Evolutionary conservation across 2,113 vertebrate species (phyloP).

Genomic region (Equus przewalskii): DNA sequence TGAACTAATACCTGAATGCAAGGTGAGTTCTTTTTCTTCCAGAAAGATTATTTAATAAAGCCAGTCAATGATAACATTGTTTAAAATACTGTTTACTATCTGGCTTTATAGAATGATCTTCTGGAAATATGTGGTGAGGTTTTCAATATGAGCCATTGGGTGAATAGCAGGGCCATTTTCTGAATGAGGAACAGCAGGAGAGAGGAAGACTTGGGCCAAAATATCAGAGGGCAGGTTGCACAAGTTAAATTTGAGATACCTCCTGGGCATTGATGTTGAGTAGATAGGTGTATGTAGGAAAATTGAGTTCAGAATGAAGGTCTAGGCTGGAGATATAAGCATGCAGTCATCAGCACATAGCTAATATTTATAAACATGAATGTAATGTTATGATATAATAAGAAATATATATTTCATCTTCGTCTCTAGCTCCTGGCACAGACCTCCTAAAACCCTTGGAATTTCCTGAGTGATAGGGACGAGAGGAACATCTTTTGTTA

Average conservation of each 20-base stretch:
- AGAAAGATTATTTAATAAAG: neutral
- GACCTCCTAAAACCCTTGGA: neutral
- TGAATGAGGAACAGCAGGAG: neutral
- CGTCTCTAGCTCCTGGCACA: neutral
- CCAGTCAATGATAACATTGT: neutral
- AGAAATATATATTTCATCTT: neutral
- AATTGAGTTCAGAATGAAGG: neutral
- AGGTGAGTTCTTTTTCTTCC: neutral
- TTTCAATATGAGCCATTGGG: neutral
- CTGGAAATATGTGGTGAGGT: neutral
- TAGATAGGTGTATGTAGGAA: neutral
- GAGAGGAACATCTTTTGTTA: neutral
- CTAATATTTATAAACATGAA: neutral
- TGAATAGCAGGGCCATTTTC: neutral
- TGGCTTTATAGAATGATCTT: neutral
- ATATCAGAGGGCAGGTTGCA: neutral
- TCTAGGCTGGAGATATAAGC: neutral
- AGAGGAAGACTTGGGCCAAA: neutral
- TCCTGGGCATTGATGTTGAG: neutral
- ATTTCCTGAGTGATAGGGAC: neutral
- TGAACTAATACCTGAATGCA: neutral
- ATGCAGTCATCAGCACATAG: neutral
- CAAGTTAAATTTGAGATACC: neutral
- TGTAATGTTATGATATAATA: neutral
- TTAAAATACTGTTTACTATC: neutral